phyloP scores from a whole-genome alignment of 2,113 vertebrate species.

The Toxotes chatareus region DNA sequence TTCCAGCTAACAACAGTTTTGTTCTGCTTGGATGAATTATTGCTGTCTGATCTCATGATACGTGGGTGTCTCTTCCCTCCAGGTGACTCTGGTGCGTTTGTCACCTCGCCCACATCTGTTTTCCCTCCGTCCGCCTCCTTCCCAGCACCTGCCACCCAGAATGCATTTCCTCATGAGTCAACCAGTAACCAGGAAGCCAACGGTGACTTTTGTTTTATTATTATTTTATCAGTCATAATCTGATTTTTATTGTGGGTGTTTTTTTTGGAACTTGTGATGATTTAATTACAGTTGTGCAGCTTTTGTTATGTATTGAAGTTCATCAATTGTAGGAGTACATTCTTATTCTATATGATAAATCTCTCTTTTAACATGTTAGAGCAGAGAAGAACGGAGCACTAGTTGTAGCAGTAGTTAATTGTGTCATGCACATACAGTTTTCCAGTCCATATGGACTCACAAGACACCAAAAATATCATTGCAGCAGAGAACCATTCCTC shows the following conservation, averaged over 20 bases:
- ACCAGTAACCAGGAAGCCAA: constrained; percentile 81
- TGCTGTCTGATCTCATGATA: not conserved
- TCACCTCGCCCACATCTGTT: constrained; percentile 76
- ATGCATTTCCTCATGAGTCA: constrained; percentile 80
- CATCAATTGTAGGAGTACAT: too few relatives aligned
- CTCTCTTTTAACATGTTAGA: too few relatives aligned
- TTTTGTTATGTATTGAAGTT: not conserved
- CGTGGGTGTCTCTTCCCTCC: constrained; percentile 17
- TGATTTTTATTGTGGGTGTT: not conserved
- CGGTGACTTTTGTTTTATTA: constrained; percentile 61
- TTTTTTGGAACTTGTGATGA: not conserved
- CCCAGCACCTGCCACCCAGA: constrained; percentile 72
- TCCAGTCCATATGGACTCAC: not conserved
- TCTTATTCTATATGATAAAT: too few relatives aligned
- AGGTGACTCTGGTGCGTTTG: constrained; percentile 78
- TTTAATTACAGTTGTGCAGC: not conserved
- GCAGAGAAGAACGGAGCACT: too few relatives aligned
- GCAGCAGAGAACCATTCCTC: not conserved
- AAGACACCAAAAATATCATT: not conserved
- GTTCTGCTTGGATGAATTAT: not conserved
- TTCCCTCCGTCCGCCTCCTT: constrained; percentile 80
- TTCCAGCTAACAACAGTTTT: not conserved
- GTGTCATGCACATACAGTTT: too few relatives aligned
- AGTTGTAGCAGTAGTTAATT: too few relatives aligned
- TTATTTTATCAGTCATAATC: too few relatives aligned